Percentiles rank a stretch among this genome's conserved stretches.
Conservation (phyloP, 2,797 vertebrate genomes). For the Acanthis flammea region DNA sequence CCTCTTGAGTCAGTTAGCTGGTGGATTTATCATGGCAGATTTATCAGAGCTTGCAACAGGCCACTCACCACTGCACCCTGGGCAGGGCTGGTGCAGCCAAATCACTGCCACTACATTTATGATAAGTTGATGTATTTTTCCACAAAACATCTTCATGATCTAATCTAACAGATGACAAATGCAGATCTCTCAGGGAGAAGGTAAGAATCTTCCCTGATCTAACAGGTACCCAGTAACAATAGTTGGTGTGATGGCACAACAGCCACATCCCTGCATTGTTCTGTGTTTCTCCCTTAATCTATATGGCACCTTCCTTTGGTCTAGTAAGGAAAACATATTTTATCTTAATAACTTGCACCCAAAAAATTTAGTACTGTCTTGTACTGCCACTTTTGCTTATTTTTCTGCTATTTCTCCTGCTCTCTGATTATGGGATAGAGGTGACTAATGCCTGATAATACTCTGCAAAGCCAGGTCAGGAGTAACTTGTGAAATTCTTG, state of each 20-base stretch:
- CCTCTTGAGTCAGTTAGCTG: neutral
- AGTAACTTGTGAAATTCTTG: neutral
- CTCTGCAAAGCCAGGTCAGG: neutral
- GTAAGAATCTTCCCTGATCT: neutral
- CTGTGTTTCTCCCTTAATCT: neutral
- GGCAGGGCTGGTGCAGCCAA: neutral
- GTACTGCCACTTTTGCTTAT: neutral
- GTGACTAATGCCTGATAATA: neutral
- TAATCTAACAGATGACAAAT: neutral
- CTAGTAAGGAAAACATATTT: neutral
- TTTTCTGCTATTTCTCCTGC: neutral
- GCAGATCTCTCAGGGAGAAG: neutral
- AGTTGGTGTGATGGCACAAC: neutral
- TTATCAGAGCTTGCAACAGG: neutral
- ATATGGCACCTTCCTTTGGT: neutral
- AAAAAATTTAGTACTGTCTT: neutral
- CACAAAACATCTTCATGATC: neutral
- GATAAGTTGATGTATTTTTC: neutral
- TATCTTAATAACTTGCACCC: neutral
- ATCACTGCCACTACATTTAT: neutral
- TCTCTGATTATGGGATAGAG: neutral
- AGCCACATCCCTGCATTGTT: neutral
- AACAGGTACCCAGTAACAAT: neutral
- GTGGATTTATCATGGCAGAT: neutral
- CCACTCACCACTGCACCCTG: fast-evolving